Conservation (phyloP, 2,888 invertebrate genomes). For the Drosophila paranaensis region DNA sequence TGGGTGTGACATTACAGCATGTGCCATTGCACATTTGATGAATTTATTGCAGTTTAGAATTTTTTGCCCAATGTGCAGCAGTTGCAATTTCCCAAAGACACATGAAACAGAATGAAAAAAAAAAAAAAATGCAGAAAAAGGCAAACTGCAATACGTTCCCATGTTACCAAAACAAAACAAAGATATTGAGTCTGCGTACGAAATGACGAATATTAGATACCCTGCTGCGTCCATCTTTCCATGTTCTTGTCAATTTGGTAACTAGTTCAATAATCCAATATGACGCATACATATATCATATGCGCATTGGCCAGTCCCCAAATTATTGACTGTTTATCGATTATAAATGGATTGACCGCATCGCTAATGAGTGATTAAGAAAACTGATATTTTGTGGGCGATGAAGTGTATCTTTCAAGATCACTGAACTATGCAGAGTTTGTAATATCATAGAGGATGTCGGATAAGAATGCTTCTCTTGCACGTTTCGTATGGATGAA, state of each 20-base stretch:
- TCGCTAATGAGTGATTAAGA: neutral
- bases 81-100: slow-evolving; percentile 62
- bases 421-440: neutral
- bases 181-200: too few species aligned
- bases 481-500: slow-evolving; percentile 57
- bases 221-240: neutral
- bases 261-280: too few species aligned
- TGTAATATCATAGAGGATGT: neutral
- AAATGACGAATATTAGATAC: neutral
- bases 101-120: slow-evolving; percentile 18
- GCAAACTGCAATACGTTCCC: slow-evolving; percentile 44
- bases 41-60: slow-evolving; percentile 84
- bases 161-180: slow-evolving; percentile 28
- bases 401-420: too few species aligned
- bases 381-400: neutral
- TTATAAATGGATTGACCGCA: neutral
- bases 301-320: too few species aligned
- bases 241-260: neutral
- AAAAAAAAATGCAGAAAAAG: neutral
- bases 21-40: slow-evolving; percentile 84
- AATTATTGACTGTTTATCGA: neutral
- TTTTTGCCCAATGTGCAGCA: slow-evolving; percentile 77
- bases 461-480: slow-evolving; percentile 20
- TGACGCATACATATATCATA: too few species aligned
- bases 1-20: slow-evolving; percentile 83